Conservation (phyloP, 2,888 invertebrate genomes). For the Cheilosia impressa region DNA sequence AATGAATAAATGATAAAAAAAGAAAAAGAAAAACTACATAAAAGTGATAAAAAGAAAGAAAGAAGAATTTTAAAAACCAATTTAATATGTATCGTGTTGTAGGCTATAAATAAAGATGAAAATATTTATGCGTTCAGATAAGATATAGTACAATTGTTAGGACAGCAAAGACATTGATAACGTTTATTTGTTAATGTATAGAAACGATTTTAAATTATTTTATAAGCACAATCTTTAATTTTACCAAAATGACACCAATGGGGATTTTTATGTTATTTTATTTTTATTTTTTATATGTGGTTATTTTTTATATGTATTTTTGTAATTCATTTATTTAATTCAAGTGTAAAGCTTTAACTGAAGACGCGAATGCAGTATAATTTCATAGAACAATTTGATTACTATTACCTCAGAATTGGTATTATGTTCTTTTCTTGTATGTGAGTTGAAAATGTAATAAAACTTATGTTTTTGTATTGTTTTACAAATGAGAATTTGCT, state of each 20-base stretch:
- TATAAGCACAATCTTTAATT: constrained; percentile 65
- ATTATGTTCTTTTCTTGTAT: constrained; percentile 21
- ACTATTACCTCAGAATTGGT: constrained; percentile 70
- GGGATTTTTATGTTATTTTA: constrained; percentile 52
- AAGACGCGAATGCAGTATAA: constrained; percentile 45
- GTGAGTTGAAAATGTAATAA: neutral
- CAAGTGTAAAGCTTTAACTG: constrained; percentile 53
- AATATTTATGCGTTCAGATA: constrained; percentile 69
- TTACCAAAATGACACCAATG: constrained; percentile 68
- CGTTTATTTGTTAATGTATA: constrained; percentile 64
- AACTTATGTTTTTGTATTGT: constrained; percentile 6
- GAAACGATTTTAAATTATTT: constrained; percentile 55
- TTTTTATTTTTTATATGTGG: constrained; percentile 23
- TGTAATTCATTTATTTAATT: constrained; percentile 34
- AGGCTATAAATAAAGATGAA: constrained; percentile 56
- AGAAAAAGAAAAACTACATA: neutral
- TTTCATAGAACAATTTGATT: constrained; percentile 65
- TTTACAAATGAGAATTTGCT: constrained; percentile 4
- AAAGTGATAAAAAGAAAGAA: constrained; percentile 57
- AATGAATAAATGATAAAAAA: neutral
- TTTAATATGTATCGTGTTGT: constrained; percentile 52
- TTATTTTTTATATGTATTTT: constrained; percentile 11
- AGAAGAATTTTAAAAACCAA: constrained; percentile 53
- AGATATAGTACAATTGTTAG: constrained; percentile 74
- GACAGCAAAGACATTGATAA: constrained; percentile 70